Percentiles rank a stretch among this genome's conserved stretches.
phyloP scores from a whole-genome alignment of 1,140 invertebrate genomes.

The Pygmarrhopalites habei region DNA sequence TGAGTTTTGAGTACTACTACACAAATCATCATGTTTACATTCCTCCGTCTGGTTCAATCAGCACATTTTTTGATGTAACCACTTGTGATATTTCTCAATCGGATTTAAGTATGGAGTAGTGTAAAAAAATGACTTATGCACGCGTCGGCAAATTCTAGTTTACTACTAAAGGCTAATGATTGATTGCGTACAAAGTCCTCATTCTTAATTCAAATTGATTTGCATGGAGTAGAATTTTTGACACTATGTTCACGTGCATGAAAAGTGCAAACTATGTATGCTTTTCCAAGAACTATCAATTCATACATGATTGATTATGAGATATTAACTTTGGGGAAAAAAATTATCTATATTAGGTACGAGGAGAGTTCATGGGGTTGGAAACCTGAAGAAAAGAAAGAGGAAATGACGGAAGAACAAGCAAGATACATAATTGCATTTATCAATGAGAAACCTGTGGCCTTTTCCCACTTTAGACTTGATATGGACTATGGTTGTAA shows the following conservation, averaged over 20 bases:
- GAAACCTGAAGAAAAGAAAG: conserved; percentile 55
- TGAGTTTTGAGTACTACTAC: background rate
- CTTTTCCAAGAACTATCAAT: conserved; percentile 9
- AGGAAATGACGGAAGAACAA: conserved; percentile 57
- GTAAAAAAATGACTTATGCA: too few relatives aligned
- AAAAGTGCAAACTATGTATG: conserved; percentile 16
- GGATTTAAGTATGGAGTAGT: too few relatives aligned
- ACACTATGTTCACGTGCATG: conserved; percentile 39
- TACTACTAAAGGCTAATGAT: too few relatives aligned
- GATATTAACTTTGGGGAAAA: conserved; percentile 19
- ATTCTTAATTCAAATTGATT: too few relatives aligned
- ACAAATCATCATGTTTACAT: background rate
- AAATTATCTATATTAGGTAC: too few relatives aligned
- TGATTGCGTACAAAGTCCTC: too few relatives aligned
- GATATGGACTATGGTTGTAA: conserved; percentile 67
- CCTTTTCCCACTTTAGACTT: conserved; percentile 71
- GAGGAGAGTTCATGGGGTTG: conserved; percentile 63
- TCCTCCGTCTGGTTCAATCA: too few relatives aligned
- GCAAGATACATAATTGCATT: conserved; percentile 58
- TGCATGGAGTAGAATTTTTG: too few relatives aligned
- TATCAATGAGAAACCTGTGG: conserved; percentile 50
- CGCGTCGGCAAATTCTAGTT: too few relatives aligned
- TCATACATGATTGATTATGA: conserved; percentile 30
- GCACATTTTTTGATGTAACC: too few relatives aligned
- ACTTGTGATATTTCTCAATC: too few relatives aligned